phyloP scores from a whole-genome alignment of 1,140 invertebrate genomes.

The Drosophila kohkoa region DNA sequence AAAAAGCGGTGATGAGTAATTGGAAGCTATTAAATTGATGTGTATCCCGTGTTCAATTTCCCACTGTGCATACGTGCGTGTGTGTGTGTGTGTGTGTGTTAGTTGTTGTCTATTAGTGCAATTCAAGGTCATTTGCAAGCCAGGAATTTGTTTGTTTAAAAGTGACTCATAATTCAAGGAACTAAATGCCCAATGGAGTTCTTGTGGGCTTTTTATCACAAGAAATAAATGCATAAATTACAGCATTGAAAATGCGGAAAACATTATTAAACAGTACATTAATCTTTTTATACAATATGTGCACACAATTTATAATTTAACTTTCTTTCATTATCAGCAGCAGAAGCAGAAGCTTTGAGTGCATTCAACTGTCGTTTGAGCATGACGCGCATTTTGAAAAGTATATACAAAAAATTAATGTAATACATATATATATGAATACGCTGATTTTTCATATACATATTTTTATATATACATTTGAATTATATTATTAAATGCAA shows the following conservation, averaged over 20 bases:
- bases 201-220: not conserved
- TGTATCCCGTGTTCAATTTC: conserved; percentile 11
- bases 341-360: conserved; percentile 37
- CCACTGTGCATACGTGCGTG: not conserved
- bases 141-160: conserved; percentile 6
- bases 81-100: conserved; percentile 18
- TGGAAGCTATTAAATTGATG: conserved; percentile 14
- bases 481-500: conserved; percentile 28
- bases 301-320: conserved; percentile 7
- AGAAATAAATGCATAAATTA: not conserved
- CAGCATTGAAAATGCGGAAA: conserved; percentile 17
- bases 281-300: not conserved
- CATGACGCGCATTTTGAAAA: conserved; percentile 51
- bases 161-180: conserved; percentile 23
- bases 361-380: conserved; percentile 69
- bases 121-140: conserved; percentile 51
- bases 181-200: not conserved
- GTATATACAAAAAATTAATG: not conserved
- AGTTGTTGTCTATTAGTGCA: conserved; percentile 18
- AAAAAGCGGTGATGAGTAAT: conserved; percentile 55
- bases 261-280: conserved; percentile 15
- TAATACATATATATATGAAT: not conserved
- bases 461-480: not conserved
- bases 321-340: conserved; percentile 60
- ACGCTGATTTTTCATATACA: too few relatives aligned